Percentiles rank a stretch among this genome's conserved stretches.
These are phyloP conservation scores for Aporophyla nigra DNA, from an alignment of 2,888 invertebrate genomes.

Conservation along the genomic window DNA sequence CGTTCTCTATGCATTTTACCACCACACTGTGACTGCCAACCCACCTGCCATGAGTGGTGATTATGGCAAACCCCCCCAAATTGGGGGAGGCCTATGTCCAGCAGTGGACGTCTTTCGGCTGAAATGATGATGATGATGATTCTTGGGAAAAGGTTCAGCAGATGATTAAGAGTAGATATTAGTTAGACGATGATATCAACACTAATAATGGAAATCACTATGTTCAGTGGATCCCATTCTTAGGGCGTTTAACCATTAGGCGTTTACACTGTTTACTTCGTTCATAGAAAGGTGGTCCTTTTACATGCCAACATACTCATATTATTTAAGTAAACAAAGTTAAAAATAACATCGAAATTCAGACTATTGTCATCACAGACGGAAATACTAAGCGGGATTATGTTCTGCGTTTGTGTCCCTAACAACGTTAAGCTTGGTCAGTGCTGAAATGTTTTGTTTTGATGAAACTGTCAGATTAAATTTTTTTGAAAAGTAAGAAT, in stretches of 20 bases:
- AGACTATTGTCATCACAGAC: slow-evolving; percentile 19
- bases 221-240: no score
- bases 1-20: no score
- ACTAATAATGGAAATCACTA: no score
- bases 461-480: neutral
- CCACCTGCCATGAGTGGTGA: no score
- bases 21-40: no score
- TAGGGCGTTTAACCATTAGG: no score
- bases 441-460: slow-evolving; percentile 27
- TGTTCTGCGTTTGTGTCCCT: slow-evolving; percentile 28
- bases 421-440: slow-evolving; percentile 41
- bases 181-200: neutral
- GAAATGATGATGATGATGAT: no score
- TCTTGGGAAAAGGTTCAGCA: neutral
- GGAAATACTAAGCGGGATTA: slow-evolving; percentile 47
- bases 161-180: neutral
- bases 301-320: neutral
- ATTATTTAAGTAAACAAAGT: slow-evolving; percentile 22
- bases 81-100: no score
- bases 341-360: slow-evolving; percentile 8
- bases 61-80: no score
- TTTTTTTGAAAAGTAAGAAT: neutral
- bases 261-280: no score
- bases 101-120: no score
- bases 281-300: no score